phyloP scores from a whole-genome alignment of 1,140 invertebrate genomes.

The Mesaphorura yosii region DNA sequence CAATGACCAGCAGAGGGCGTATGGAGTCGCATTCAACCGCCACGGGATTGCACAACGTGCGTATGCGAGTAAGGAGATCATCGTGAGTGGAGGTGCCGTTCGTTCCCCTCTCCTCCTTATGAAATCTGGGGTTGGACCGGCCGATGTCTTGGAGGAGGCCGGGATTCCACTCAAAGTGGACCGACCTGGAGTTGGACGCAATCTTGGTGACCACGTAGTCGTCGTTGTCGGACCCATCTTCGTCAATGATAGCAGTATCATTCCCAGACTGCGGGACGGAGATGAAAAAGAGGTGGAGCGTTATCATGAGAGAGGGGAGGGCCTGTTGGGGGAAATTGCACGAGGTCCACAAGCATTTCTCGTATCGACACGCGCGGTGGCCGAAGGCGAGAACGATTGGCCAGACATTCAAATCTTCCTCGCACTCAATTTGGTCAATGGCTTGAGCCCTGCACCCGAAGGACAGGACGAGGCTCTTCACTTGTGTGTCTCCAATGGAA shows the following conservation, averaged over 20 bases:
- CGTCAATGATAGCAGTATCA: neutral
- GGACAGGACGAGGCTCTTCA: too few species aligned
- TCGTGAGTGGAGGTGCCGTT: conserved; percentile 51
- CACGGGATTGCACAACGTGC: neutral
- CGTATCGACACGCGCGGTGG: neutral
- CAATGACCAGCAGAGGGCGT: neutral
- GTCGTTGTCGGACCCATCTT: neutral
- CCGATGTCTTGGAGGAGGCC: neutral
- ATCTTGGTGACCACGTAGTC: conserved; percentile 18
- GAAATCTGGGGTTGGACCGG: neutral
- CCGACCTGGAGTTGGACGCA: conserved; percentile 38
- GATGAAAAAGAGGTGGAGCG: neutral
- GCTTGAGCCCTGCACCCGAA: too few species aligned
- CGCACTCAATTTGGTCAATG: too few species aligned
- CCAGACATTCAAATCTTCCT: too few species aligned
- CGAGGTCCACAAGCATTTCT: neutral
- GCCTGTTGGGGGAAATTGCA: neutral
- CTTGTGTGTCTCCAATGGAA: too few species aligned
- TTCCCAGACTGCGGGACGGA: too few species aligned
- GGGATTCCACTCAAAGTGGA: conserved; percentile 27
- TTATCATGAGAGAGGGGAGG: neutral
- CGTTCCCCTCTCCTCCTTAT: neutral
- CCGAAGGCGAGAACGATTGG: neutral
- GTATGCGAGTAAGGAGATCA: conserved; percentile 51
- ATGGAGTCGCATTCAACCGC: neutral